Evolutionary conservation across 2,797 vertebrate species (phyloP), one percentile per base, ranked within the genome.

Genomic region (Crocodylus rhombifer): DNA sequence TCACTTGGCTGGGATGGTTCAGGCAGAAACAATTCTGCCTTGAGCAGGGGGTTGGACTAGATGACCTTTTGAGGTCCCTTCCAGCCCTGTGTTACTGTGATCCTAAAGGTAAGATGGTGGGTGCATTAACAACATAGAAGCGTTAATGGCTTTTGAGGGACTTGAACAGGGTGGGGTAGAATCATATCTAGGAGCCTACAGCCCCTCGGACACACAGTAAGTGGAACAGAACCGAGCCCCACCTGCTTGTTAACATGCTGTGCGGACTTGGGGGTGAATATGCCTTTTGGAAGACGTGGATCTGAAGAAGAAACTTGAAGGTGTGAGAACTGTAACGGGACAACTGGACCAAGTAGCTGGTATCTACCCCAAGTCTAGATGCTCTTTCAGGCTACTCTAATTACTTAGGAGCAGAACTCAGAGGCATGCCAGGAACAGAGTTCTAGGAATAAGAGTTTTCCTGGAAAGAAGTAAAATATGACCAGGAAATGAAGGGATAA

Each of bases 281-380:
- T 73, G n/a, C 1, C 5, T 30, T 16, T 36, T 57, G n/a, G n/a
- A 12, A 77, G 18, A 0, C 2, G 28, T 3, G 14, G 9, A 21
- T 77, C 42, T 92, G 74, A 69, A 33, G 80, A 84, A 82, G 30
- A 21, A n/a, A 14, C 21, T 14, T 51, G 73, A 77, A 81, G 18
- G 5, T 73, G 33, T 26, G 14, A 76, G 7, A 17, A 51, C 7
- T 64, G 11, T 79, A 36, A 65, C 14, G 56, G 61, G 61, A 69
- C 17, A 82, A 73, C 63, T 71, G 25, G 64, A 20, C 12, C 42
- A 28, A 65, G 62, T 18, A 65, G n/a, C 5, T 78, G 13, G 1
- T 57, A 71, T 33, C 86, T 84, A 23, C 25, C 74, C 69, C 69
- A 71, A 36, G 11, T 42, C 36, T 36, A 71, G 6, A 2, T 6